phyloP scores from a whole-genome alignment of 1,140 invertebrate species.

The Aradophagus sp. region DNA sequence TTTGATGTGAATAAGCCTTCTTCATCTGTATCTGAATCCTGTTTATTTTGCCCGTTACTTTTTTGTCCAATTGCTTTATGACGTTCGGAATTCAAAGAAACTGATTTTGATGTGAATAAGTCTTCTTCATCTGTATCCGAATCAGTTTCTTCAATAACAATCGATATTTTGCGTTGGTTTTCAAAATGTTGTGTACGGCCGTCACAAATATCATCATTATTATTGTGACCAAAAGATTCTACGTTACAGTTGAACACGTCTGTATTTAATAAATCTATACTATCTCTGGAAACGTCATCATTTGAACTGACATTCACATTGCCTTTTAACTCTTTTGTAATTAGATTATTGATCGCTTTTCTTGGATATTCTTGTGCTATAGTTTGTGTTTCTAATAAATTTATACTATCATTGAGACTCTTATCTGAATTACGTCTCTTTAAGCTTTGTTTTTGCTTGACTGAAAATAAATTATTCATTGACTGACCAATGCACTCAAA shows the following conservation, averaged over 20 bases:
- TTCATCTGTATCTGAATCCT: too few relatives aligned
- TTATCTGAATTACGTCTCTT: constrained; percentile 13
- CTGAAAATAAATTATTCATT: too few relatives aligned
- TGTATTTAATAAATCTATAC: constrained; percentile 7
- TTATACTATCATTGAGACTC: constrained; percentile 12
- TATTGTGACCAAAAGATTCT: too few relatives aligned
- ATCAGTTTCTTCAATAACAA: neutral
- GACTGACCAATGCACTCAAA: neutral
- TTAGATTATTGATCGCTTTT: neutral
- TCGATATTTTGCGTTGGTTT: too few relatives aligned
- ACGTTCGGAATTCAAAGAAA: neutral
- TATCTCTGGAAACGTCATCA: neutral
- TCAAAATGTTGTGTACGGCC: too few relatives aligned
- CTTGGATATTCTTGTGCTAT: neutral
- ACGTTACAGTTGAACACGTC: too few relatives aligned
- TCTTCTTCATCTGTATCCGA: neutral
- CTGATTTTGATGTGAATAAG: too few relatives aligned
- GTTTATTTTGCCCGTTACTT: too few relatives aligned
- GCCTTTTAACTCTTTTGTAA: neutral
- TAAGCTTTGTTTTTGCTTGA: neutral
- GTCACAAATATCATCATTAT: too few relatives aligned
- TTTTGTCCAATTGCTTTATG: neutral
- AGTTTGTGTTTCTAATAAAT: constrained; percentile 13
- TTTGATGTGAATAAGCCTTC: too few relatives aligned
- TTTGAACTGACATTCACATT: neutral